Percentiles rank a stretch among this genome's conserved stretches.
phyloP scores from a whole-genome alignment of 2,888 invertebrate genomes.

The Unio pictorum region DNA sequence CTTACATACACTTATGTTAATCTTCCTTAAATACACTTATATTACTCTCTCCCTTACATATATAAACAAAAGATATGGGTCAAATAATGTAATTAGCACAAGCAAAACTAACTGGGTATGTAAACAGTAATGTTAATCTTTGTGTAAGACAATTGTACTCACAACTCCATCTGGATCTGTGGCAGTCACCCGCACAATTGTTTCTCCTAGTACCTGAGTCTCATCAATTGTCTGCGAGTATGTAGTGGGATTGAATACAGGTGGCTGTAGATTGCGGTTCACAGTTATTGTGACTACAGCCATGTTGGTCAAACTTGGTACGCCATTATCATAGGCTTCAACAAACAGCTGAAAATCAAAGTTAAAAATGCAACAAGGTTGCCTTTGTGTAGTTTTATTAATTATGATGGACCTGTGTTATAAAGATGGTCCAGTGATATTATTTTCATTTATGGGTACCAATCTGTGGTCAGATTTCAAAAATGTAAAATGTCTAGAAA shows the following conservation, averaged over 20 bases:
- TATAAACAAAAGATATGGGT: too few relatives aligned
- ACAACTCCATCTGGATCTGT: conserved; percentile 56
- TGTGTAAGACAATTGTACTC: conserved; percentile 27
- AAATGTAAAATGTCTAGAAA: too few relatives aligned
- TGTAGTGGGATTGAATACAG: conserved; percentile 38
- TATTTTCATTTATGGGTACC: too few relatives aligned
- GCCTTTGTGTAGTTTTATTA: background rate
- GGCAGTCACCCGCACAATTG: conserved; percentile 48
- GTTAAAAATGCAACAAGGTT: background rate
- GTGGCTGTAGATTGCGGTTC: conserved; percentile 56
- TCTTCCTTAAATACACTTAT: too few relatives aligned
- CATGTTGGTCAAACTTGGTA: conserved; percentile 40
- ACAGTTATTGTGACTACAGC: conserved; percentile 55
- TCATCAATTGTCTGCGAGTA: conserved; percentile 49
- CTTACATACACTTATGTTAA: too few relatives aligned
- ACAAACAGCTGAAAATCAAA: conserved; percentile 50
- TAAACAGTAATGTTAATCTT: conserved; percentile 61
- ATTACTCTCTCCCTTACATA: too few relatives aligned
- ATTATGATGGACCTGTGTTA: background rate
- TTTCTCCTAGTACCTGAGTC: conserved; percentile 42
- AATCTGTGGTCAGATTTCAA: too few relatives aligned
- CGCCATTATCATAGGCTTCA: conserved; percentile 59
- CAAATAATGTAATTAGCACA: too few relatives aligned
- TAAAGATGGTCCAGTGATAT: too few relatives aligned
- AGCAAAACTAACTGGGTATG: too few relatives aligned